Evolutionary conservation across 2,113 vertebrate species (phyloP).

Genomic region (Chitala chitala): DNA sequence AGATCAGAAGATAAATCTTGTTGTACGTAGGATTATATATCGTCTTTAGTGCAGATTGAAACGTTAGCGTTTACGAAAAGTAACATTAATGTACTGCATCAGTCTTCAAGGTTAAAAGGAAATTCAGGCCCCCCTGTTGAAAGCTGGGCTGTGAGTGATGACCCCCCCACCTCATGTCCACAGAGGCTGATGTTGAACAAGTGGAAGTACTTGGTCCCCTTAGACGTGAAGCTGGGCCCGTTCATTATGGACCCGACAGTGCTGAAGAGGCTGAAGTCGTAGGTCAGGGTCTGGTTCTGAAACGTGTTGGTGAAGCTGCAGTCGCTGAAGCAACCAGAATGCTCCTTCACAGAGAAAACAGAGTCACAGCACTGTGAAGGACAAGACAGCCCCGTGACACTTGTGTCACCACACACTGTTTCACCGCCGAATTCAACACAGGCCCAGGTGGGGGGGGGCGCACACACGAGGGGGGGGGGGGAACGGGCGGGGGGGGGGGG

Average conservation of each 20-base stretch:
- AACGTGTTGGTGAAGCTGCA: conserved; percentile 72
- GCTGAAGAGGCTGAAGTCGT: conserved; percentile 77
- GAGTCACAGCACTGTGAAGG: too few species aligned
- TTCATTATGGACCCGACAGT: conserved; percentile 78
- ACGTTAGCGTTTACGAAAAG: not conserved
- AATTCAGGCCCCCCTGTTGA: not conserved
- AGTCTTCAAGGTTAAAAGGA: not conserved
- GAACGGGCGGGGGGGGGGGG: too few species aligned
- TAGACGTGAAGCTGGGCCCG: conserved; percentile 91
- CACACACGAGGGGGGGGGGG: too few species aligned
- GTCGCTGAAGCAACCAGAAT: conserved; percentile 85
- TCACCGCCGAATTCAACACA: too few species aligned
- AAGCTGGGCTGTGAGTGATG: not conserved
- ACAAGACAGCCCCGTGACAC: too few species aligned
- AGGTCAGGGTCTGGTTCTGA: conserved; percentile 75
- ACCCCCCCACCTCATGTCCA: conserved; percentile 75
- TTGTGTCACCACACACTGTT: too few species aligned
- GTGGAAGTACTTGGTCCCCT: conserved; percentile 94
- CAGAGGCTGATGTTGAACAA: conserved; percentile 94
- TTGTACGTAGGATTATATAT: not conserved
- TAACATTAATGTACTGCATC: not conserved
- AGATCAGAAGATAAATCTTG: conserved; percentile 11
- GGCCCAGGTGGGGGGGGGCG: too few species aligned
- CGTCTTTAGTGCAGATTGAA: not conserved
- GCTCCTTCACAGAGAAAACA: conserved; percentile 68